These are phyloP conservation scores for Hoplodrina ambigua DNA, from an alignment of 2,888 invertebrate species.

Conservation along the genomic window DNA sequence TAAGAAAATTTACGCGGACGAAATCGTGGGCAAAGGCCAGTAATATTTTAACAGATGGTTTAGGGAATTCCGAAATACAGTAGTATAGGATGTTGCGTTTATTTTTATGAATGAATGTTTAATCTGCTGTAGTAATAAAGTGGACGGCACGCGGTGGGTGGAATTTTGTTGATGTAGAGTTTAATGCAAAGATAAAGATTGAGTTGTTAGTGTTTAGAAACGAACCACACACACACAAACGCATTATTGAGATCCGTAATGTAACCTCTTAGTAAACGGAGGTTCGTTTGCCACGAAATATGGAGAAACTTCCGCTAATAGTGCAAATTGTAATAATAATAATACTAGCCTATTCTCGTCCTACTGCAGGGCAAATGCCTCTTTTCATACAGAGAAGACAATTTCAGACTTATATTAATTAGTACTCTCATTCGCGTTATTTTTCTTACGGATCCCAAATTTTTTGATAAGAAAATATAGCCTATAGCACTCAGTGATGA, in stretches of 20 bases:
- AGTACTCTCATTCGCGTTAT: no score
- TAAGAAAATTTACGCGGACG: no score
- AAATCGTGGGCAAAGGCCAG: no score
- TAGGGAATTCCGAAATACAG: conserved; percentile 6
- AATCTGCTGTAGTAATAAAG: conserved; percentile 35
- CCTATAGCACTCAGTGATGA: no score
- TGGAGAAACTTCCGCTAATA: not conserved
- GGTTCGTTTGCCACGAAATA: not conserved
- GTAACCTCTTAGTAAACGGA: not conserved
- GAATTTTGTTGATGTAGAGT: conserved; percentile 14
- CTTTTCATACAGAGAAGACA: no score
- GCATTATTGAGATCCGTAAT: not conserved
- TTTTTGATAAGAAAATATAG: no score
- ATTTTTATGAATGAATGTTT: conserved; percentile 40
- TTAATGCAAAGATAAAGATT: conserved; percentile 26
- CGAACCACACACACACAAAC: not conserved
- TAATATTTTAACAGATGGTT: not conserved
- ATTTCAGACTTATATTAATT: no score
- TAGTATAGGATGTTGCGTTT: conserved; percentile 6
- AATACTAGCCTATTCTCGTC: no score
- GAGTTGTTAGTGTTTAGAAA: conserved; percentile 1
- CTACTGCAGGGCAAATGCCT: no score
- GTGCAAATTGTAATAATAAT: no score
- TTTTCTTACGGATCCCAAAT: no score
- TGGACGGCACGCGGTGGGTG: conserved; percentile 8